Conservation (phyloP, 92 coral and sea anemone genomes). For the Parazoanthus darwini region DNA sequence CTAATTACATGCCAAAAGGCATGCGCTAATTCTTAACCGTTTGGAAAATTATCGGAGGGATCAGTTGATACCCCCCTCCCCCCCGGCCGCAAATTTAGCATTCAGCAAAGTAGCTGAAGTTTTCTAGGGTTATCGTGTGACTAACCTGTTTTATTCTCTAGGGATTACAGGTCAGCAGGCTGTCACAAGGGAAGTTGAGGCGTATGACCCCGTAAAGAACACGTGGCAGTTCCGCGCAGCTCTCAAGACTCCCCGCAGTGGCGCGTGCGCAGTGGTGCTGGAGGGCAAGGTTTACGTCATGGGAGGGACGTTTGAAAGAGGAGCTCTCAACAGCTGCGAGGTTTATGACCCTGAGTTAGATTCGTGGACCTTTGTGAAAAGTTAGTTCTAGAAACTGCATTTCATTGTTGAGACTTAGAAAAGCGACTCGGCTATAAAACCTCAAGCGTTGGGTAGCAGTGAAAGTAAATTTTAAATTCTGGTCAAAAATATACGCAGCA, state of each 20-base stretch:
- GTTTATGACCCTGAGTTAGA: conserved; percentile 72
- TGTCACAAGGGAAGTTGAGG: conserved; percentile 73
- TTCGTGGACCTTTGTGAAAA: conserved; percentile 76
- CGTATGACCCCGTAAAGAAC: conserved; percentile 74
- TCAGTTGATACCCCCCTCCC: no score
- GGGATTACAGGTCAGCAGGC: conserved; percentile 71
- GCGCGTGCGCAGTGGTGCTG: conserved; percentile 91
- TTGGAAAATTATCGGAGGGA: no score
- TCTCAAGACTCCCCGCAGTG: conserved; percentile 85
- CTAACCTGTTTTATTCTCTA: conserved; percentile 1
- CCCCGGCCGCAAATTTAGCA: no score
- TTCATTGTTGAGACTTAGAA: background rate
- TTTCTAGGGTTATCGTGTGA: no score
- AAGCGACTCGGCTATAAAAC: no score
- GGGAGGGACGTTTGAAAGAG: conserved; percentile 77
- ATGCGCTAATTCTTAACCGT: no score
- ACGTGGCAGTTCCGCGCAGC: conserved; percentile 75
- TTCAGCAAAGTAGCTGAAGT: no score
- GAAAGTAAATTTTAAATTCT: no score
- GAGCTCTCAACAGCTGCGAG: conserved; percentile 82
- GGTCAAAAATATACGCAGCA: no score
- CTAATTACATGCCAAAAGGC: no score
- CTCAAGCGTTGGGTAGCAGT: no score
- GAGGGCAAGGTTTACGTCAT: conserved; percentile 72
- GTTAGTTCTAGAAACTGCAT: conserved; percentile 38